These are phyloP conservation scores for Python bivittatus DNA, from an alignment of 2,113 vertebrate species.

Conservation along the genomic window DNA sequence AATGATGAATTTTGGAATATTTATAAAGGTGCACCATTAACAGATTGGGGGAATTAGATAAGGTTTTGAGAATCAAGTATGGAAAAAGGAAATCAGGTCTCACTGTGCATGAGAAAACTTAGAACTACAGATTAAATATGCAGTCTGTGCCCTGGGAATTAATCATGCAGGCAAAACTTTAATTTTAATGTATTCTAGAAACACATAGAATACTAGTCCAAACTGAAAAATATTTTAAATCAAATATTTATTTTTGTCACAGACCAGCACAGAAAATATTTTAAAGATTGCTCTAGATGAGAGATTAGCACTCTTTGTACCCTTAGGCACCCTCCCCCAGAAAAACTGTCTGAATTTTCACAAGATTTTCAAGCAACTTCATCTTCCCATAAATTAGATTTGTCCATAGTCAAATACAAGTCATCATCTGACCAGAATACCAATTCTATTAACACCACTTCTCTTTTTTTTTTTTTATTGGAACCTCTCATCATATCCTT, in stretches of 20 bases:
- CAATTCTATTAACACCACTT: neutral
- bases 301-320: neutral
- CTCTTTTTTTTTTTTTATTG: neutral
- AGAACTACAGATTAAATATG: neutral
- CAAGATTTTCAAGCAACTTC: neutral
- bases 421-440: neutral
- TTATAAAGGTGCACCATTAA: neutral
- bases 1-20: neutral
- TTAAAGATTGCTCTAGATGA: neutral
- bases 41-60: neutral
- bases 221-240: neutral
- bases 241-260: neutral
- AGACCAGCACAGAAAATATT: neutral
- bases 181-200: neutral
- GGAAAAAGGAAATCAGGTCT: conserved; percentile 17
- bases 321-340: neutral
- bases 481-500: neutral
- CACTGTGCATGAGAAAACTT: conserved; percentile 43
- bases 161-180: conserved; percentile 7
- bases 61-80: neutral
- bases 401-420: neutral
- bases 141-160: conserved; percentile 40
- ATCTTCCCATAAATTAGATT: neutral
- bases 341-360: neutral
- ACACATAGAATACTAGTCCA: neutral